Base-by-base conservation (phyloP, 2,113 vertebrate species). In the Anthoscopus minutus region DNA sequence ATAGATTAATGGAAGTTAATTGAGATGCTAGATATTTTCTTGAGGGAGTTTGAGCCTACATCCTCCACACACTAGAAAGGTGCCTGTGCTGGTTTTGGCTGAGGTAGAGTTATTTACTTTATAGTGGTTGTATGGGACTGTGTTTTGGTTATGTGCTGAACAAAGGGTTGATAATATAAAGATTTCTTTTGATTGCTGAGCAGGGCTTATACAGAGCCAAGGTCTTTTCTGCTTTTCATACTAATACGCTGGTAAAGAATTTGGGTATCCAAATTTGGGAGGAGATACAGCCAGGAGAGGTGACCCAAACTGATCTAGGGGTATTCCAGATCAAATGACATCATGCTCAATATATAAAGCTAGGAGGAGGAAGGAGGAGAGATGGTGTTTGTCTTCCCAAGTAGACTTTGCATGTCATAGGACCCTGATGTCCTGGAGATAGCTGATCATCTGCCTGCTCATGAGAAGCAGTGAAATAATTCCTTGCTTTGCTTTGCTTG, bases 211-310 rank as follows among this genome's bases (percentile, higher is more conserved):
- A 70, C 11, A 48, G 5, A 40, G 9, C 4, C 48, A 62, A 87
- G 10, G 17, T 6, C 20, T 40, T 47, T 54, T 67, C 27, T 54
- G 48, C 16, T 48, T 71, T 54, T 62, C 9, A 4, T 25, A 12
- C 15, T 40, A 20, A 33, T 40, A 19, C 1, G 0, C 28, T 47
- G 6, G 8, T 2, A 1, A 70, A 30, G 16, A 79, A 79, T n/a
- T 47, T 54, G 19, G 5, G 38, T 13, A 30, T 62, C 16, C 13
- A 7, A 40, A 8, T 5, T 0, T 70, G 47, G n/a, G n/a, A 79
- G 24, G 13, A n/a, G n/a, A 47, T 48, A 38, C 5, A 87, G 38
- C 4, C 16, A 48, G 47, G 24, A 71, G 16, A 71, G n/a, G 20
- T 47, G 35, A 71, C 13, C 9, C n/a, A 79, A 40, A 62, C 11